Percentiles rank a stretch among this genome's conserved stretches.
These are phyloP conservation scores for Panulirus ornatus DNA, from an alignment of 1,140 invertebrate genomes.

Conservation along the genomic window DNA sequence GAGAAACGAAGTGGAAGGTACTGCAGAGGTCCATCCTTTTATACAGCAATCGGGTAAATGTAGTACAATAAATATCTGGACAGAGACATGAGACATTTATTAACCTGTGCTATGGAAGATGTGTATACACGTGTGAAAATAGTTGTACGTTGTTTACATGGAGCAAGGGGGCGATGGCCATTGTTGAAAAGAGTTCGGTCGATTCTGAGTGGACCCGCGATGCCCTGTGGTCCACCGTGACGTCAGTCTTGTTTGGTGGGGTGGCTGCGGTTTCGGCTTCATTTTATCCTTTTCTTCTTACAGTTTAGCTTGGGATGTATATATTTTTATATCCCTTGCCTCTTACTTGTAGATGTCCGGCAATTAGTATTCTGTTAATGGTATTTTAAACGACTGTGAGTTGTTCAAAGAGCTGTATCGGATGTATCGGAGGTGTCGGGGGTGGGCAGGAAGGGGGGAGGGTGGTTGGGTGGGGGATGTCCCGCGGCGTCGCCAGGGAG, in stretches of 20 bases:
- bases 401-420: too few relatives aligned
- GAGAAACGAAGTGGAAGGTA: constrained; percentile 37
- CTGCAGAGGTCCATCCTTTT: constrained; percentile 10
- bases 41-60: neutral
- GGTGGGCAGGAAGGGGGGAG: constrained; percentile 23
- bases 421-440: constrained; percentile 23
- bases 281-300: neutral
- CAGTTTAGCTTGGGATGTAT: neutral
- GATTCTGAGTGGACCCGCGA: constrained; percentile 33
- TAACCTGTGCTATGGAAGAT: neutral
- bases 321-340: too few relatives aligned
- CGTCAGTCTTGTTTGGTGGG: constrained; percentile 40
- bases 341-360: too few relatives aligned
- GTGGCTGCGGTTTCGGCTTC: constrained; percentile 37
- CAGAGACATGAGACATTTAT: constrained; percentile 9
- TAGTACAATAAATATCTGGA: constrained; percentile 33
- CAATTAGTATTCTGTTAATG: too few relatives aligned
- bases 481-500: constrained; percentile 51
- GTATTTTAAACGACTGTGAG: too few relatives aligned
- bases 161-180: constrained; percentile 37
- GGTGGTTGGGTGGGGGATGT: constrained; percentile 12
- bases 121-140: constrained; percentile 48
- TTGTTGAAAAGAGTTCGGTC: constrained; percentile 38
- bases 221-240: constrained; percentile 55
- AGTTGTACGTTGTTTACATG: constrained; percentile 39